phyloP scores from a whole-genome alignment of 2,113 vertebrate species.

The Notechis scutatus region DNA sequence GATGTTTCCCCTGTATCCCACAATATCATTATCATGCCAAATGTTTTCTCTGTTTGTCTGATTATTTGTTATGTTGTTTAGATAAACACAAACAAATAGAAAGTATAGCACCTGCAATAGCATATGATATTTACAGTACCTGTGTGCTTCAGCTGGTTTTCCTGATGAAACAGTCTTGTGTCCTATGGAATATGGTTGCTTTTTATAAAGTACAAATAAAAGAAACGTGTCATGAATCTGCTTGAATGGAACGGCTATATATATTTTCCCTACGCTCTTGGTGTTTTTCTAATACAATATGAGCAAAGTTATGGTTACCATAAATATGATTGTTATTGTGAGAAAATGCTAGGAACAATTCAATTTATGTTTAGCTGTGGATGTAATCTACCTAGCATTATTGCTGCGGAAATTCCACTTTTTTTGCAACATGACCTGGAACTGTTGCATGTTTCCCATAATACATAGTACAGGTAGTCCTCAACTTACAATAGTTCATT shows the following conservation, averaged over 20 bases:
- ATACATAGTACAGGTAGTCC: background rate
- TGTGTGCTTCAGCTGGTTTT: conserved; percentile 62
- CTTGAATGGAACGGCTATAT: background rate
- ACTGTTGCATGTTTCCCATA: background rate
- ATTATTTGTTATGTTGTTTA: conserved; percentile 68
- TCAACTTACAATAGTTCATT: too few species aligned
- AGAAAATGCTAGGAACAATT: conserved; percentile 33
- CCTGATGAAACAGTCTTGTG: conserved; percentile 62
- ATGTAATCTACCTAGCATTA: background rate
- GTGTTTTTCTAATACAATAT: background rate
- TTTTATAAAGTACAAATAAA: conserved; percentile 49
- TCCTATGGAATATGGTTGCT: conserved; percentile 56
- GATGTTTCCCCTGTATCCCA: conserved; percentile 32
- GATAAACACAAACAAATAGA: conserved; percentile 72
- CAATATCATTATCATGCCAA: conserved; percentile 41
- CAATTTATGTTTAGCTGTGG: background rate
- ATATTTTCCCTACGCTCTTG: background rate
- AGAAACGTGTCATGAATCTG: conserved; percentile 15
- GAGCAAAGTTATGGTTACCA: background rate
- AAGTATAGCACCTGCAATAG: conserved; percentile 66
- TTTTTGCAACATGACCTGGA: background rate
- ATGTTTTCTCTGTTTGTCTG: conserved; percentile 62
- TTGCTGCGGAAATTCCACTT: conserved; percentile 2
- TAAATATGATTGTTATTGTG: conserved; percentile 25
- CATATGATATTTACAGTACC: conserved; percentile 71